A percentile compares a stretch with the other conserved stretches of the same genome.
Conservation (phyloP, 2,888 invertebrate genomes). For the Scaptomyza tumidula region DNA sequence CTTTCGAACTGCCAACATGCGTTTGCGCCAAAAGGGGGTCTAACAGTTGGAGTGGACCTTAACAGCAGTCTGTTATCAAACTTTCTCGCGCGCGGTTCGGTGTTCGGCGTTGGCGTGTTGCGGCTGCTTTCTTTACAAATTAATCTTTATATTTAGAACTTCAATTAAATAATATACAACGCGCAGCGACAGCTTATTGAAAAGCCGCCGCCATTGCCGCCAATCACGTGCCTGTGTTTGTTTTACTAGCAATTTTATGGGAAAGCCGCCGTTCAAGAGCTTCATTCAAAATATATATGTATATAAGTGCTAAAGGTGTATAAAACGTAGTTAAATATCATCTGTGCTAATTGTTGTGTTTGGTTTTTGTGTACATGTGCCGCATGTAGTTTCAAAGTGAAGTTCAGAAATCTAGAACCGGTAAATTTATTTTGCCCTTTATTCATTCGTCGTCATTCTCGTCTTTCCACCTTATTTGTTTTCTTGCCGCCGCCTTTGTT, state of each 20-base stretch:
- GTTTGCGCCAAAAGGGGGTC: conserved; percentile 47
- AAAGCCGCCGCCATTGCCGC: conserved; percentile 31
- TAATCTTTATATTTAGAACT: conserved; percentile 45
- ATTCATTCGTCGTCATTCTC: conserved; percentile 30
- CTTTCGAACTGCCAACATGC: conserved; percentile 42
- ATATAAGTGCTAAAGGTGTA: conserved; percentile 2
- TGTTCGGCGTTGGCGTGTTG: conserved; percentile 41
- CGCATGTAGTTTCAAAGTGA: conserved; percentile 28
- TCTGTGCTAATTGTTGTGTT: conserved; percentile 14
- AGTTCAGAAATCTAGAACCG: conserved; percentile 54
- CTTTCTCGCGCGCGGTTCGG: conserved; percentile 52
- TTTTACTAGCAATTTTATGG: conserved; percentile 9
- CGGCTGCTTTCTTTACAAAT: conserved; percentile 45
- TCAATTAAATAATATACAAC: conserved; percentile 35
- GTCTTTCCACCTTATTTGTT: conserved; percentile 21
- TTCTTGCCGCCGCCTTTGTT: conserved; percentile 37
- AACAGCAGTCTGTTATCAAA: conserved; percentile 56
- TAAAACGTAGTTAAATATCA: conserved; percentile 19
- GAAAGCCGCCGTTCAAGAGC: conserved; percentile 19
- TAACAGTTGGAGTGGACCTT: conserved; percentile 24
- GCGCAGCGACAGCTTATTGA: conserved; percentile 21
- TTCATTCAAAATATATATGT: conserved; percentile 23
- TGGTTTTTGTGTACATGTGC: conserved; percentile 35
- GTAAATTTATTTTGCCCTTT: conserved; percentile 56
- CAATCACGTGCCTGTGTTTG: conserved; percentile 7